Evolutionary conservation across 2,113 vertebrate genomes (phyloP), one percentile per base, ranked within the genome.

Genomic region (Pteronura brasiliensis): DNA sequence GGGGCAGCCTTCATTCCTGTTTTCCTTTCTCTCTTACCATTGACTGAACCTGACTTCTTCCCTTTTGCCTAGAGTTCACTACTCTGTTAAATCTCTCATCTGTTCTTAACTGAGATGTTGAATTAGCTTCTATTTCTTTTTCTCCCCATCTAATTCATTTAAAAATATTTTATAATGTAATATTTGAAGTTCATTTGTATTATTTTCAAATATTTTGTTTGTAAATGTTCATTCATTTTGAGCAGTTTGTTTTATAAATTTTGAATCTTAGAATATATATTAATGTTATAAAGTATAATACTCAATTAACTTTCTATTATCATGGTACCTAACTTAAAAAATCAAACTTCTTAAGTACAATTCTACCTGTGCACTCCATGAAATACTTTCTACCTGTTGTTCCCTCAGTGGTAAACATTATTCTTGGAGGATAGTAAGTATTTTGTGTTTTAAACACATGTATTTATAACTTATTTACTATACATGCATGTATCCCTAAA

Each of bases 191-290:
- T 11, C 6, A 67, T 55, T 74, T 76, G 9, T 39, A 84, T 47
- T 63, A 7, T 15, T 89, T 74, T 67, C 4, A 44, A 44, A 77
- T 91, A 82, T 76, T 92, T 95, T 81, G 42, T 42, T 59, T 90
- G 61, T 63, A 80, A 95, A 20, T 31, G 1, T 76, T 82, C n/a
- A 59, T 67, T 85, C 10, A 77, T 57, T 82, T 76, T 69, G 59
- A 63, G 21, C 71, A 18, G 34, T 63, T 71, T 88, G 59, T 81
- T 31, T n/a, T 20, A 1, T 65, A 89, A 52, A 76, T 36, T 74
- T 55, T 59, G 11, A 86, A 55, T 90, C 17, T 69, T 39, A 59
- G 21, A 74, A 27, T 57, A 23, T 55, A 36, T 31, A 74, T 44
- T 18, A 59, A n/a, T 49, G 13, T 11, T 61, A 12, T 20, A 39